These are phyloP conservation scores for Athalia cordata DNA, from an alignment of 2,888 invertebrate species.

Conservation along the genomic window DNA sequence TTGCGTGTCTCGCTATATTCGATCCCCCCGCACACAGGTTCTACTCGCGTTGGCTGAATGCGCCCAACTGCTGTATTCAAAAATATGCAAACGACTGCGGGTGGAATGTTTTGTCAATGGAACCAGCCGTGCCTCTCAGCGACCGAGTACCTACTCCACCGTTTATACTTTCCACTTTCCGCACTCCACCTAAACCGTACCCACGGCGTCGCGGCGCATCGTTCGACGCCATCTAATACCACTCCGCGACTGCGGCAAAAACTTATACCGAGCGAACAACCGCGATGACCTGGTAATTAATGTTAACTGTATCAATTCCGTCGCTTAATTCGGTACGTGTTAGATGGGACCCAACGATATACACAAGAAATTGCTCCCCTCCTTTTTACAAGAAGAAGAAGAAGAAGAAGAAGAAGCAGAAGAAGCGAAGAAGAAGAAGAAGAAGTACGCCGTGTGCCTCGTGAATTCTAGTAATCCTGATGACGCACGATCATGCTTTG, in stretches of 20 bases:
- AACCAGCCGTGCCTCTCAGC: constrained; percentile 40
- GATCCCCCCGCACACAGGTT: constrained; percentile 1
- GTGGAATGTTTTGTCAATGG: constrained; percentile 43
- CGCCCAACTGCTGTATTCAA: constrained; percentile 43
- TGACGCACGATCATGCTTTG: constrained; percentile 60
- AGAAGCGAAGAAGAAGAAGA: background rate
- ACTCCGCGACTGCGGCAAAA: background rate
- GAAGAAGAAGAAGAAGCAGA: background rate
- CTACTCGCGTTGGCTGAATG: background rate
- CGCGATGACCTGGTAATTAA: constrained; percentile 43
- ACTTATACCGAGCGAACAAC: background rate
- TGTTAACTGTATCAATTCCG: constrained; percentile 45
- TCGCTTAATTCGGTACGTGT: constrained; percentile 36
- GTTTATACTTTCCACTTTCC: background rate
- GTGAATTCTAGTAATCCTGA: constrained; percentile 60
- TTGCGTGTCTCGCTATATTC: constrained; percentile 52
- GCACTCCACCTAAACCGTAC: background rate
- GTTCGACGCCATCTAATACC: constrained; percentile 13
- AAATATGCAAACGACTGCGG: constrained; percentile 41
- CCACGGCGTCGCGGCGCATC: constrained; percentile 4
- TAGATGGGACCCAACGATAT: constrained; percentile 24
- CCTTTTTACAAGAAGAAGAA: background rate
- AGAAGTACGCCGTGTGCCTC: constrained; percentile 22
- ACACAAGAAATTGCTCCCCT: background rate
- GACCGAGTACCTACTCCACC: background rate